Evolutionary conservation across 2,797 vertebrate species (phyloP), one percentile per base, ranked within the genome.

Genomic region (Urosaurus nigricauda): DNA sequence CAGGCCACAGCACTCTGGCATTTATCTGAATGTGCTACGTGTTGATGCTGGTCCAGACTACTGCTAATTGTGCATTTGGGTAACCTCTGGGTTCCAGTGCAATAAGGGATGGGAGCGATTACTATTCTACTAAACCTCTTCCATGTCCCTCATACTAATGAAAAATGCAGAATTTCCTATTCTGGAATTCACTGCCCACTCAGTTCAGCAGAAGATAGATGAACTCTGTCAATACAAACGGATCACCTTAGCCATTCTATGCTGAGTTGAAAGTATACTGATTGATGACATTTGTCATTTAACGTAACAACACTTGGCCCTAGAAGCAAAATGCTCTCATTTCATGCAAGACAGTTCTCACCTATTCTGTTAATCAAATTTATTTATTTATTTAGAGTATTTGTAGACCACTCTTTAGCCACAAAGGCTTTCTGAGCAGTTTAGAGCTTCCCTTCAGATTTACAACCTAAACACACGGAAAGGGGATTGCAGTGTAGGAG

Each of bases 191-290:
- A 74, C 51, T 32, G 26, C 51, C 4, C 7, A 74, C 85, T 68
- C 40, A 65, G 0, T 0, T 5, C 32, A 32, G 5, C 0, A 1
- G 47, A 3, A 47, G 0, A 53, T 63, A 79, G 47, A 35, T 71
- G 81, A 78, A 73, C 37, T 35, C 5, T 63, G 32, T 35, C 29
- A 74, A 29, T 73, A 19, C 0, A 0, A 78, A 26, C 71, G 68
- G 51, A 56, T 43, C 75, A 83, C 80, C 5, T 87, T 53, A 29
- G 16, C 35, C 21, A 40, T 1, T 37, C 26, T 63, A 32, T 78
- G 51, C 4, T 32, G n/a, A 56, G 65, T 0, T 0, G 32, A 37
- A 80, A 35, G 0, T 84, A 1, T 40, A 47, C 47, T 26, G 47
- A 47, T 60, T 68, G 26, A 29, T 80, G 2, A 47, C 73, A 43